phyloP scores from a whole-genome alignment of 1,140 invertebrate genomes.

The Achatina immaculata region DNA sequence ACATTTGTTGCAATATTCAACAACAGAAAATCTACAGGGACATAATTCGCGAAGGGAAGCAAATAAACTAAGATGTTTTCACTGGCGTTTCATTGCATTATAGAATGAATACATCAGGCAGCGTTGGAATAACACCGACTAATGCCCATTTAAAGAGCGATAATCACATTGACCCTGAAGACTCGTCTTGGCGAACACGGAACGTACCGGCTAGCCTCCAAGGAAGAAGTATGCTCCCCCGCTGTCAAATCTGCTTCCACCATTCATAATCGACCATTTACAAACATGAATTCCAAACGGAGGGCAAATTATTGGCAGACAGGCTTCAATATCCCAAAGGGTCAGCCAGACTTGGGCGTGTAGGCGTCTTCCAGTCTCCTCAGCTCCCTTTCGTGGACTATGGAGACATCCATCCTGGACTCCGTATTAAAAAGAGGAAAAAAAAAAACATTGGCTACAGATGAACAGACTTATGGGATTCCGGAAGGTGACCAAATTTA shows the following conservation, averaged over 20 bases:
- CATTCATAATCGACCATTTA: slow-evolving; percentile 23
- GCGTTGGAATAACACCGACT: too few relatives aligned
- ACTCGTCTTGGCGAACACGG: not conserved
- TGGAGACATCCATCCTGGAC: too few relatives aligned
- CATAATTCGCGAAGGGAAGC: too few relatives aligned
- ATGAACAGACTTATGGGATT: slow-evolving; percentile 18
- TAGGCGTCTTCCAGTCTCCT: not conserved
- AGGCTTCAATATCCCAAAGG: not conserved
- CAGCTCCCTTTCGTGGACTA: too few relatives aligned
- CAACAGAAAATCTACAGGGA: too few relatives aligned
- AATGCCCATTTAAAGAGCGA: not conserved
- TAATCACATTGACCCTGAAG: slow-evolving; percentile 10
- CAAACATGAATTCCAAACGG: slow-evolving; percentile 25
- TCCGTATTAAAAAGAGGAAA: too few relatives aligned
- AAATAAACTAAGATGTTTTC: too few relatives aligned
- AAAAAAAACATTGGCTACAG: not conserved
- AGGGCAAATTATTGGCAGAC: slow-evolving; percentile 8
- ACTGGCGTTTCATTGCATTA: too few relatives aligned
- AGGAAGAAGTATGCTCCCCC: not conserved
- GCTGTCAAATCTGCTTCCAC: slow-evolving; percentile 14
- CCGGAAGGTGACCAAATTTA: not conserved
- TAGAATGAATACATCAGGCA: too few relatives aligned
- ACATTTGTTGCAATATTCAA: too few relatives aligned
- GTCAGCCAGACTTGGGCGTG: not conserved
- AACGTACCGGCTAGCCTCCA: not conserved